phyloP scores from a whole-genome alignment of 92 coral and sea anemone species.

The Parazoanthus atlanticus region DNA sequence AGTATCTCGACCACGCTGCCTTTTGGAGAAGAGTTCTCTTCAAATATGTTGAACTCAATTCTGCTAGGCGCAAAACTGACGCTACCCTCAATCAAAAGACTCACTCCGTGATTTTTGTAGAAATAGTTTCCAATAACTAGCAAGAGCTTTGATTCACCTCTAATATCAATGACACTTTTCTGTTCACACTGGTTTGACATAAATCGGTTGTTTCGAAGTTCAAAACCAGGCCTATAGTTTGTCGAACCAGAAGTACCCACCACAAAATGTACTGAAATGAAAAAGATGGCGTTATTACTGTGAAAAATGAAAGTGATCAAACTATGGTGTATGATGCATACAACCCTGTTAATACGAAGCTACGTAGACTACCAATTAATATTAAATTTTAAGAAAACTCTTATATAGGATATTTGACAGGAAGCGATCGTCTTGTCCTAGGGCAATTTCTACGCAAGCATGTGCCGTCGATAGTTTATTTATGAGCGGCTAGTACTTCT shows the following conservation, averaged over 20 bases:
- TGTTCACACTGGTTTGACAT: constrained; percentile 40
- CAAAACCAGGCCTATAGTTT: background rate
- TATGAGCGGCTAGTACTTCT: too few relatives aligned
- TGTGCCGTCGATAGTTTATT: too few relatives aligned
- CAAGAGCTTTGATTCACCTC: background rate
- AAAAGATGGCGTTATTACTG: background rate
- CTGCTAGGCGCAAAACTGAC: background rate
- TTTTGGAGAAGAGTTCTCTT: constrained; percentile 31
- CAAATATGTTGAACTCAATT: constrained; percentile 45
- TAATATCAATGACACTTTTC: constrained; percentile 33
- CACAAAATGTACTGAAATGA: background rate
- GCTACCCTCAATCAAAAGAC: constrained; percentile 33
- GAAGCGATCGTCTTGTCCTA: too few relatives aligned
- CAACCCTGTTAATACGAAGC: too few relatives aligned
- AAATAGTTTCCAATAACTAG: constrained; percentile 41
- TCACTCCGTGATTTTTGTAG: constrained; percentile 35
- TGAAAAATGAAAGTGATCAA: too few relatives aligned
- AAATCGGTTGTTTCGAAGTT: constrained; percentile 38
- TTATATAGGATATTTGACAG: too few relatives aligned
- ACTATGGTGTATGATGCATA: too few relatives aligned
- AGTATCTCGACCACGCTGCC: constrained; percentile 49
- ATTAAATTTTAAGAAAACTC: too few relatives aligned
- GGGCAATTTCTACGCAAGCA: too few relatives aligned
- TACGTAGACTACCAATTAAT: too few relatives aligned
- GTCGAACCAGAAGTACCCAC: background rate